Conservation (phyloP, 2,113 vertebrate species). For the Orthochromis indermauri region DNA sequence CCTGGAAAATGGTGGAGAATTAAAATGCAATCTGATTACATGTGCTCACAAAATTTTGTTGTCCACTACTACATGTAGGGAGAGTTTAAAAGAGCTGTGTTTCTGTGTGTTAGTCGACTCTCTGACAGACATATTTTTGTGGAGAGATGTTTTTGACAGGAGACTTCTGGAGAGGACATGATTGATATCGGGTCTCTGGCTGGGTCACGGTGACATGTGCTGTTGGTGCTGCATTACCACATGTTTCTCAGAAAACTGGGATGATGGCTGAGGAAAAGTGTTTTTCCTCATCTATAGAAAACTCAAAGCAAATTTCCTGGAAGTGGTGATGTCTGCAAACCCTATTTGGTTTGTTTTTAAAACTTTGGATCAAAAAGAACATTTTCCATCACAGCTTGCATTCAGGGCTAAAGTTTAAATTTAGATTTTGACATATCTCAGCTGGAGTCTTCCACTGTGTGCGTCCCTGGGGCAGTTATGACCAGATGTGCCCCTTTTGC, state of each 20-base stretch:
- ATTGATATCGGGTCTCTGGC: background rate
- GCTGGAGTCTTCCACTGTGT: background rate
- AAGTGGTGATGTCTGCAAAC: fast-evolving
- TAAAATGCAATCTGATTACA: background rate
- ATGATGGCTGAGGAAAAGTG: background rate
- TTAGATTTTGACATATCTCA: background rate
- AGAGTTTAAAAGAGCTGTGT: background rate
- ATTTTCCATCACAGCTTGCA: background rate
- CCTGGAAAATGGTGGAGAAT: background rate
- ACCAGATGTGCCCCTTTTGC: conserved; percentile 38
- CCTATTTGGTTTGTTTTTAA: background rate
- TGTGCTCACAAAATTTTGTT: background rate
- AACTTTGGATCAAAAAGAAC: background rate
- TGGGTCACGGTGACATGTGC: background rate
- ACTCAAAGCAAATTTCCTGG: background rate
- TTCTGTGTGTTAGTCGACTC: background rate
- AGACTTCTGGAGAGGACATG: background rate
- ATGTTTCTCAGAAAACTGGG: background rate
- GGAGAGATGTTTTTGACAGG: background rate
- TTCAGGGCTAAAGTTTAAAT: background rate
- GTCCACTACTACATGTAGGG: background rate
- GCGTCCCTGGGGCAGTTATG: background rate
- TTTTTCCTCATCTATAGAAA: background rate
- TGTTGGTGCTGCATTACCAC: background rate
- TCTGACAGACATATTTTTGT: background rate